Evolutionary conservation across 2,797 vertebrate genomes (phyloP).

Genomic region (Podargus strigoides): DNA sequence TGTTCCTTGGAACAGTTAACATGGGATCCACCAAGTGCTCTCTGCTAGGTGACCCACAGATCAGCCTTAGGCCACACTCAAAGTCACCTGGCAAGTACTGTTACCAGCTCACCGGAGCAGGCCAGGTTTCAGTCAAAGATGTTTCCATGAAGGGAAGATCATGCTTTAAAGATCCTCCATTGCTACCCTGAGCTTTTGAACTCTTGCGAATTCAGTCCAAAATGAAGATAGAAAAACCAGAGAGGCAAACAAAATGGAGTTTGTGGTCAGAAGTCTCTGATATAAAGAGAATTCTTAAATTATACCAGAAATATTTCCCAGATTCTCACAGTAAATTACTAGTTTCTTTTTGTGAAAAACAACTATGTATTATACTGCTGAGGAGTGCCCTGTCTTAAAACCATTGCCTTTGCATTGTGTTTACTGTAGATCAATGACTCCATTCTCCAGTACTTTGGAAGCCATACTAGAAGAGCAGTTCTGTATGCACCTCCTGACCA

Average conservation of each 20-base stretch:
- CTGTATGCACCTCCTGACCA: slow-evolving; percentile 69
- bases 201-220: neutral
- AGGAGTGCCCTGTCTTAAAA: neutral
- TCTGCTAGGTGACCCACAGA: neutral
- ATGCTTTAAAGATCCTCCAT: neutral
- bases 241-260: neutral
- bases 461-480: slow-evolving; percentile 65
- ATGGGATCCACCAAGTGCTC: neutral
- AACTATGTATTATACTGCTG: neutral
- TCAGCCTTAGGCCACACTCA: neutral
- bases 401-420: slow-evolving; percentile 8
- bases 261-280: neutral
- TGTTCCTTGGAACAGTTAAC: neutral
- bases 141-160: neutral
- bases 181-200: neutral
- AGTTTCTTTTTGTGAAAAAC: neutral
- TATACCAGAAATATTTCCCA: neutral
- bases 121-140: neutral
- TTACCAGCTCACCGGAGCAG: neutral
- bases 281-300: neutral
- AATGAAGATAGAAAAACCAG: neutral
- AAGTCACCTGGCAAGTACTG: neutral
- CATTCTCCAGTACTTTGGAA: slow-evolving; percentile 51
- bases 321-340: neutral
- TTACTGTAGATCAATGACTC: slow-evolving; percentile 67